phyloP scores from a whole-genome alignment of 1,140 invertebrate species.

The Kradibia gibbosae region DNA sequence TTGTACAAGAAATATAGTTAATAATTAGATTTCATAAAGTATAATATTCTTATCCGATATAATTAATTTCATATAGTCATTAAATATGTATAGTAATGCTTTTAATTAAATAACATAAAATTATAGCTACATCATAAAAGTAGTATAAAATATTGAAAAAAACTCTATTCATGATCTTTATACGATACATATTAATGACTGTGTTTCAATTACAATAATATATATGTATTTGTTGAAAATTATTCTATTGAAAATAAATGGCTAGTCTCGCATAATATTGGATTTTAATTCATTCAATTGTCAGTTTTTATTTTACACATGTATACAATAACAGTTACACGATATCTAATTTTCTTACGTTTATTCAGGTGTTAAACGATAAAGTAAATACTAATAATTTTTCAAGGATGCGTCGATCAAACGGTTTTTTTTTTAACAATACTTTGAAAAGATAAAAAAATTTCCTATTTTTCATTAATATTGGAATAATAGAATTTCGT shows the following conservation, averaged over 20 bases:
- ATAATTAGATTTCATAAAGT: not conserved
- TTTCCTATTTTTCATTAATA: not conserved
- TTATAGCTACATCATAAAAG: not conserved
- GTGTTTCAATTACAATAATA: not conserved
- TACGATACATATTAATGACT: not conserved
- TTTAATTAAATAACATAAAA: not conserved
- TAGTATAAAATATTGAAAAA: not conserved
- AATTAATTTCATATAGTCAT: not conserved
- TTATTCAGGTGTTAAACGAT: not conserved
- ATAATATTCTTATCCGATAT: not conserved
- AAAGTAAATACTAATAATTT: not conserved
- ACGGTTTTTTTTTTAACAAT: not conserved
- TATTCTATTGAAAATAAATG: not conserved
- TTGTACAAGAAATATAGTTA: not conserved
- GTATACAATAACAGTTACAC: not conserved
- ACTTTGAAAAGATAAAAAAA: not conserved
- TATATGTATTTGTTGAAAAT: not conserved
- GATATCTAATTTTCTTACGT: not conserved
- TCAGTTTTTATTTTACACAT: not conserved
- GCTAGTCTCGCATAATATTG: not conserved
- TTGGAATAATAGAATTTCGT: not conserved
- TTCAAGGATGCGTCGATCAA: not conserved
- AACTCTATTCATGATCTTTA: not conserved
- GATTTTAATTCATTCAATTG: not conserved
- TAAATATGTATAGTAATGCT: too few relatives aligned